A percentile compares a stretch with the other conserved stretches of the same genome.
These are phyloP conservation scores for Sciaenops ocellatus DNA, from an alignment of 2,797 vertebrate species.

Conservation along the genomic window DNA sequence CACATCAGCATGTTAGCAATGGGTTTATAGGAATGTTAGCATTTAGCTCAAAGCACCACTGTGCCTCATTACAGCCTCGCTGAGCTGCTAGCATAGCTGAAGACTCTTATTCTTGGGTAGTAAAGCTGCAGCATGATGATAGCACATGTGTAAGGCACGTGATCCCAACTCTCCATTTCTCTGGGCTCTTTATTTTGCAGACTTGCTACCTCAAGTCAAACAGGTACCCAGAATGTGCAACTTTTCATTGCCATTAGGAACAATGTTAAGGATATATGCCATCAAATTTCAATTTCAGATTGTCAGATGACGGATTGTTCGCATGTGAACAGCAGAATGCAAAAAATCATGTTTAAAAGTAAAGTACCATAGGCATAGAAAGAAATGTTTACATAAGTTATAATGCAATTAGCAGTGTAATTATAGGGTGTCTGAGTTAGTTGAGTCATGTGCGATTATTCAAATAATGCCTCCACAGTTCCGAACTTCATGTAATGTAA, in stretches of 20 bases:
- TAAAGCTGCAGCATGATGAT: background rate
- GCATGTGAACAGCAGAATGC: background rate
- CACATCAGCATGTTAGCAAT: no score
- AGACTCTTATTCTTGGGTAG: background rate
- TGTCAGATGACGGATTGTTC: background rate
- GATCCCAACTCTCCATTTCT: background rate
- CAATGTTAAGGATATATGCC: background rate
- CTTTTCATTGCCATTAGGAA: background rate
- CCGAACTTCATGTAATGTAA: slow-evolving; percentile 6
- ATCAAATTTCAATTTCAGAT: background rate
- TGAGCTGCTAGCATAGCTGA: background rate
- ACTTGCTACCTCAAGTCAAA: background rate
- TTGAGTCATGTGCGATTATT: slow-evolving; percentile 22
- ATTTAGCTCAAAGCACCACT: background rate
- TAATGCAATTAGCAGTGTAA: slow-evolving; percentile 33
- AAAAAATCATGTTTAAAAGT: background rate
- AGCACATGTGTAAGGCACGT: background rate
- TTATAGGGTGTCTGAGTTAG: slow-evolving; percentile 30
- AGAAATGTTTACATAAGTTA: slow-evolving; percentile 29
- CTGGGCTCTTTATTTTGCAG: background rate
- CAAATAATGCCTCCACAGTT: slow-evolving; percentile 6
- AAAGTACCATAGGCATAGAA: background rate
- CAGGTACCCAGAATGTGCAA: background rate
- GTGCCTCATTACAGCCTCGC: background rate
- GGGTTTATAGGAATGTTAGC: background rate